A percentile compares a stretch with the other conserved stretches of the same genome.
phyloP scores from a whole-genome alignment of 2,888 invertebrate species.

The Camptogramma bilineatum region DNA sequence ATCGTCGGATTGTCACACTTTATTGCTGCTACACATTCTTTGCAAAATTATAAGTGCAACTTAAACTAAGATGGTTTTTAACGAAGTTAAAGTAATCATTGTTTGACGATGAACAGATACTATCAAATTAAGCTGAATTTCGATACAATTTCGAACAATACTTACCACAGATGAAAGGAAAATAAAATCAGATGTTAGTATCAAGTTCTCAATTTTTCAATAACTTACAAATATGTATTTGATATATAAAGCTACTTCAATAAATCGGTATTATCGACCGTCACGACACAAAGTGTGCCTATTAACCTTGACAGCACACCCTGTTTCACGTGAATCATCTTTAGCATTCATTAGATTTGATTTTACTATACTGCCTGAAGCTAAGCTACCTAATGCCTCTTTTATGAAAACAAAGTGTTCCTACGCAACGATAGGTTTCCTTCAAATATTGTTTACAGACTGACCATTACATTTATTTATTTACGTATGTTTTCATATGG shows the following conservation, averaged over 20 bases:
- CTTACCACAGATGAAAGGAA: not conserved
- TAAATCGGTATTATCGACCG: constrained; percentile 57
- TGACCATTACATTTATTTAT: no score
- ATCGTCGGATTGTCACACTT: no score
- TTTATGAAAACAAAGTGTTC: not conserved
- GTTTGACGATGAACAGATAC: constrained; percentile 7
- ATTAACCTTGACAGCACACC: constrained; percentile 69
- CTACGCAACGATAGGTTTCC: not conserved
- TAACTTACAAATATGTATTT: constrained; percentile 13
- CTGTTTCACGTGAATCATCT: constrained; percentile 61
- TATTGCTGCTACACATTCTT: no score
- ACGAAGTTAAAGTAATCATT: constrained; percentile 16
- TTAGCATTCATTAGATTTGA: constrained; percentile 28
- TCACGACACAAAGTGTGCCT: constrained; percentile 48
- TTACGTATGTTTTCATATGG: no score
- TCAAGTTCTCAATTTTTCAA: not conserved
- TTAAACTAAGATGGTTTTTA: not conserved
- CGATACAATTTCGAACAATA: not conserved
- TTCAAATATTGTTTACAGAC: no score
- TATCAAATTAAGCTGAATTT: constrained; percentile 5
- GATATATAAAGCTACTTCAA: constrained; percentile 34
- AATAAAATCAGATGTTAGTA: not conserved
- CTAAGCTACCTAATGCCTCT: not conserved
- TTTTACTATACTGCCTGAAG: constrained; percentile 1
- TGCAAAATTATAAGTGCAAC: no score